A percentile compares a stretch with the other conserved stretches of the same genome.
These are phyloP conservation scores for Diplodus puntazzo DNA, from an alignment of 2,797 vertebrate genomes.

Conservation along the genomic window DNA sequence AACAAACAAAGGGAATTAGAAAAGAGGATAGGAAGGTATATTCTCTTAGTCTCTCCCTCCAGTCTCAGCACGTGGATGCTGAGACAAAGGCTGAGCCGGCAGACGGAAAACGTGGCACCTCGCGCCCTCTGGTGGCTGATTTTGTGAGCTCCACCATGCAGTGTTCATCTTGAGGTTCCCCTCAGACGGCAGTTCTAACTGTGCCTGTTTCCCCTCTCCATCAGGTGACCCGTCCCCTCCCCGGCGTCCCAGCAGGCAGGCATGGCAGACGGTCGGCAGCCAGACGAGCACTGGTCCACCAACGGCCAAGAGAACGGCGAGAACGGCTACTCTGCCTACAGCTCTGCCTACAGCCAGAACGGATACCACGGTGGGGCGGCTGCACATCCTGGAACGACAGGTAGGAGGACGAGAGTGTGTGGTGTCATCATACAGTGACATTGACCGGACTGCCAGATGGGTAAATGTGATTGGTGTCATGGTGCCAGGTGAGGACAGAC, in stretches of 20 bases:
- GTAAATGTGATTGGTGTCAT: constrained; percentile 31
- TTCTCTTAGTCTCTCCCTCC: background rate
- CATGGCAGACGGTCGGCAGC: constrained; percentile 84
- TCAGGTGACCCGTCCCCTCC: constrained; percentile 74
- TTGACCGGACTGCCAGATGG: constrained; percentile 40
- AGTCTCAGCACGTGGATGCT: constrained; percentile 42
- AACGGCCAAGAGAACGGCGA: constrained; percentile 81
- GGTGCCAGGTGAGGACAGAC: constrained; percentile 28
- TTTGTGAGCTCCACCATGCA: constrained; percentile 4
- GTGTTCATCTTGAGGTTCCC: background rate
- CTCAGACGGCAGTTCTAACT: no score
- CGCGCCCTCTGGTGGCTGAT: constrained; percentile 67
- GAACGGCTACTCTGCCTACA: constrained; percentile 79
- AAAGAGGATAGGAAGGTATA: background rate
- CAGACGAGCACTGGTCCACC: constrained; percentile 82
- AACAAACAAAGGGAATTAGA: background rate
- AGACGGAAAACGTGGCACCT: background rate
- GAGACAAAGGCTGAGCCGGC: constrained; percentile 70
- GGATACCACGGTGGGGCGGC: constrained; percentile 90
- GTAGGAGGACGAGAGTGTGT: constrained; percentile 69
- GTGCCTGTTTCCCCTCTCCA: background rate
- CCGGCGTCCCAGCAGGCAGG: constrained; percentile 73
- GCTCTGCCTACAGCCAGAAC: constrained; percentile 89
- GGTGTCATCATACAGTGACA: constrained; percentile 59
- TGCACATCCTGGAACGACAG: constrained; percentile 85